Conservation (phyloP, 2,888 invertebrate species). For the Anoncus sp. region DNA sequence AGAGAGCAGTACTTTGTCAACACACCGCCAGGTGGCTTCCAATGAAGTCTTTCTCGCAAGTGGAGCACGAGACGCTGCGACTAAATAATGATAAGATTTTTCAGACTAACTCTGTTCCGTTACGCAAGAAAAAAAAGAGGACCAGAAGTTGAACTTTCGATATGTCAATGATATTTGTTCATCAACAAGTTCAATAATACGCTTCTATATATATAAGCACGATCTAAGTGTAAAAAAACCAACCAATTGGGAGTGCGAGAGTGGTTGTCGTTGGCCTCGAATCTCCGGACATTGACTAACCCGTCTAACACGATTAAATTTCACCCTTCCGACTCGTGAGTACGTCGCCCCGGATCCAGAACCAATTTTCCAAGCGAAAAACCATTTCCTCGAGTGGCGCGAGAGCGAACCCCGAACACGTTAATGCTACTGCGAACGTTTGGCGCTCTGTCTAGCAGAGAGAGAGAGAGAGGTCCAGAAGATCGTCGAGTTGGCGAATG, state of each 20-base stretch:
- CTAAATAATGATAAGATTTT: no score
- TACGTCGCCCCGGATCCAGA: conserved; percentile 31
- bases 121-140: neutral
- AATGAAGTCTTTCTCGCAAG: neutral
- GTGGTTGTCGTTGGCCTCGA: conserved; percentile 14
- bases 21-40: neutral
- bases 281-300: conserved; percentile 31
- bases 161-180: neutral
- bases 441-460: neutral
- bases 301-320: conserved; percentile 46
- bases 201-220: neutral
- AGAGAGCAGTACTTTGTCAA: neutral
- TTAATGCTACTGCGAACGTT: conserved; percentile 18
- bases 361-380: conserved; percentile 59
- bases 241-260: neutral
- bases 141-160: neutral
- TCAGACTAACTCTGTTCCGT: no score
- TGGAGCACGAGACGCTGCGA: neutral
- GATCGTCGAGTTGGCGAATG: neutral
- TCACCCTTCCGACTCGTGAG: conserved; percentile 14
- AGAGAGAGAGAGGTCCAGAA: no score
- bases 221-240: conserved; percentile 3
- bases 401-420: neutral
- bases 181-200: neutral
- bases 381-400: conserved; percentile 47